Evolutionary conservation across 2,797 vertebrate species (phyloP).

Genomic region (Leuciscus waleckii): DNA sequence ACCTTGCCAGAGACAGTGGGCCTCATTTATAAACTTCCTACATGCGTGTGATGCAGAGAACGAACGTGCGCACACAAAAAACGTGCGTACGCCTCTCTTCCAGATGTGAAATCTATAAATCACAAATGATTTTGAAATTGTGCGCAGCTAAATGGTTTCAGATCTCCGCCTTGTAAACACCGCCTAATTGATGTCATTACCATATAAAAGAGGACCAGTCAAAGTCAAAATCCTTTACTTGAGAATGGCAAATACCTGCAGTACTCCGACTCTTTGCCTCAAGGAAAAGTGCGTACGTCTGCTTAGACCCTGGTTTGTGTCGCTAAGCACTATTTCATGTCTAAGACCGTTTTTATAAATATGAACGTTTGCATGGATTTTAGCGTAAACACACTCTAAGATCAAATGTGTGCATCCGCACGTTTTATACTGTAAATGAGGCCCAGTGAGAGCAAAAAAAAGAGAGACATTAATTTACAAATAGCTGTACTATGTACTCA

Average conservation of each 20-base stretch:
- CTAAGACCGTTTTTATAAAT: neutral
- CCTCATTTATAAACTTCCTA: neutral
- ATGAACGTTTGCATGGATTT: neutral
- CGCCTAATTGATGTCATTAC: neutral
- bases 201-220: neutral
- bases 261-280: neutral
- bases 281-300: neutral
- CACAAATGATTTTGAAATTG: neutral
- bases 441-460: neutral
- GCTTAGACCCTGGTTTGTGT: neutral
- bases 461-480: neutral
- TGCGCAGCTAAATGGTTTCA: neutral
- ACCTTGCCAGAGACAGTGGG: constrained; percentile 42
- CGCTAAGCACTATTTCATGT: neutral
- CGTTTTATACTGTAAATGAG: neutral
- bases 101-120: neutral
- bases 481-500: too few relatives aligned
- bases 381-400: neutral
- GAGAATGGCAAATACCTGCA: neutral
- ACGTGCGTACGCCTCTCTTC: neutral
- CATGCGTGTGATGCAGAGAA: neutral
- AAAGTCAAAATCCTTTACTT: neutral
- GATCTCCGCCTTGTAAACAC: neutral
- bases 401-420: neutral
- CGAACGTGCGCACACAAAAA: neutral